Base-by-base conservation (phyloP, 2,113 vertebrate species). In the Ia io region DNA sequence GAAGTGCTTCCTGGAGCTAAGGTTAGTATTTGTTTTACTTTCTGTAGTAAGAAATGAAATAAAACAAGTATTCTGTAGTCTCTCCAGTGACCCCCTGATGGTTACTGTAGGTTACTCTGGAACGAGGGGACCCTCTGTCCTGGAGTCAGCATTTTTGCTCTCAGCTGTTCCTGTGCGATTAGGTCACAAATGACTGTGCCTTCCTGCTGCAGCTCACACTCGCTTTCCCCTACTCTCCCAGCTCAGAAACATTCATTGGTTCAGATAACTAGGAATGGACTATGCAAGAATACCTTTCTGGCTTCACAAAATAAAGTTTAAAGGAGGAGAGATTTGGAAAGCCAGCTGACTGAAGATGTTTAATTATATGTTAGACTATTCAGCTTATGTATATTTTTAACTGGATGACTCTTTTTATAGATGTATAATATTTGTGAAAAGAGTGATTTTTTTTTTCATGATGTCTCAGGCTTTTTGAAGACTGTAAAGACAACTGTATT, bases 1-100 rank as follows among this genome's bases (percentile, higher is more conserved):
- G 98, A 99, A 96, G 98, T 99, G 59, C 99, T 99, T 98, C 99
- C 99, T 95, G 97, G 97, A 92, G 97, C 97, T 9, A 97, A 97
- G 97, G 97, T 97, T 30, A 92, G 96, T 95, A 20, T 82, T 71
- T 18, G 7, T 78, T 94, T 90, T 83, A 23, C 67, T 95, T 80
- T 91, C 37, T 56, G 1, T 14, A 23, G n/a, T 30, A 32, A 83
- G 65, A 76, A 44, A 16, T 23, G 74, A 14, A 92, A 22, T 47
- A 16, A 59, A 78, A 40, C 23, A 70, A 44, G 14, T 25, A 4
- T 90, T 80, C 35, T 84, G 82, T 59, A 76, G 13, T 65, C 9
- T 77, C 0, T 69, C 6, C 12, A 18, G 1, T 23, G 56, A 30
- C 9, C 56, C 23, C 23, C 7, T 63, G 30, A 28, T 23, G 42